These are phyloP conservation scores for Resseliella maxima DNA, from an alignment of 2,888 invertebrate genomes.

Conservation along the genomic window DNA sequence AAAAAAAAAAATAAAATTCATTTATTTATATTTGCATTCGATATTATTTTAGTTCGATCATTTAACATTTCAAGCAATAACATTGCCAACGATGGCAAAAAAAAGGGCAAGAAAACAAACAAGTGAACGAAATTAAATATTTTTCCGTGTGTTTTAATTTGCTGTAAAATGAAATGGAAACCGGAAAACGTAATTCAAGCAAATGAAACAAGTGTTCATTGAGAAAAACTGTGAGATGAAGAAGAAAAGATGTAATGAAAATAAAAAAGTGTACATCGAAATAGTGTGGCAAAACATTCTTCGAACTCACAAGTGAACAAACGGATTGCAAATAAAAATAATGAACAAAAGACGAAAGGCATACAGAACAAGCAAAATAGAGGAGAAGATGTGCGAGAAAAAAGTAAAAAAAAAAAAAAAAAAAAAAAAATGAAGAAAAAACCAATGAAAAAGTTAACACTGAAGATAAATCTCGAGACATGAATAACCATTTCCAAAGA, in stretches of 20 bases:
- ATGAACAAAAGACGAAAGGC: conserved; percentile 9
- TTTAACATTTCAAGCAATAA: not conserved
- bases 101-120: not conserved
- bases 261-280: not conserved
- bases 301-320: not conserved
- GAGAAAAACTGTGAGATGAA: not conserved
- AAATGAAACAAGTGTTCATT: not conserved
- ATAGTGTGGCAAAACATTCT: conserved; percentile 13
- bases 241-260: too few relatives aligned
- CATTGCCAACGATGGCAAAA: not conserved
- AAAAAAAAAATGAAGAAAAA: conserved; percentile 6
- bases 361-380: not conserved
- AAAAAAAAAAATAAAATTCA: not conserved
- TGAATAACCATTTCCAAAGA: not conserved
- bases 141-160: conserved; percentile 22
- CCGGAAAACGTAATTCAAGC: not conserved
- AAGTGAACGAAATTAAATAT: not conserved
- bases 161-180: conserved; percentile 11
- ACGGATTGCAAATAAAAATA: conserved; percentile 40
- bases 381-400: not conserved
- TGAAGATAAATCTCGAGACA: conserved; percentile 34
- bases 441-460: conserved; percentile 32
- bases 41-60: conserved; percentile 6
- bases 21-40: conserved; percentile 24
- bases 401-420: not conserved